Base-by-base conservation (phyloP, 2,113 vertebrate species). In the Pao palembangensis region DNA sequence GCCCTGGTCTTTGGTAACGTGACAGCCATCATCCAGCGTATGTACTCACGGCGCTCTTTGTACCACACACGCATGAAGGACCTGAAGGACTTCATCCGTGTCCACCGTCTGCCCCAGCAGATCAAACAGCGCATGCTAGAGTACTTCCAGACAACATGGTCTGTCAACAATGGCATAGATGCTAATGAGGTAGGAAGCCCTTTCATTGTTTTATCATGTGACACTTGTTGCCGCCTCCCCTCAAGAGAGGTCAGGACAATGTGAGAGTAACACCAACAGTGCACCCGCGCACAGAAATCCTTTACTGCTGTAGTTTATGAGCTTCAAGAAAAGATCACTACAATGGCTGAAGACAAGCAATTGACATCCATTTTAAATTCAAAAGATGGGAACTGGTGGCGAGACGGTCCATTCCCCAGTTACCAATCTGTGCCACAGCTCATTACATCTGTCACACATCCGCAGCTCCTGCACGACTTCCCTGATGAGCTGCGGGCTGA, bases 81-180 rank as follows among this genome's bases (percentile, higher is more conserved):
- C 85, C 91, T 98, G 78, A 96, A 98, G 85, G 96, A 98, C 80
- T 98, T 98, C 87, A 96, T 96, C 79, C 91, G 96, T 0, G 93
- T 98, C 61, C 96, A 98, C 57, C 89, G 90, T 48, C 91, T 98
- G 71, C 93, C 96, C 4, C 92, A 95, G 88, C 93, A 95, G 67
- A 93, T 98, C 80, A 98, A 98, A 71, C 96, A 98, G 78, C 90
- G 96, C 60, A 91, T 98, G 95, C 91, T 98, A 25, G 96, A 98
- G 81, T 98, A 96, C 76, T 98, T 97, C 88, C 96, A 98, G 91
- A 98, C 95, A 67, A 96, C 96, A 0, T 98, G 96, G 96, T 95
- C 95, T 0, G 94, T 98, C 85, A 98, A 94, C 92, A 96, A 95
- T 0, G 96, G 96, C 78, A 98, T 98, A 2, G 94, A 98, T 4